phyloP scores from a whole-genome alignment of 2,888 invertebrate genomes.

The Junonia oenone region DNA sequence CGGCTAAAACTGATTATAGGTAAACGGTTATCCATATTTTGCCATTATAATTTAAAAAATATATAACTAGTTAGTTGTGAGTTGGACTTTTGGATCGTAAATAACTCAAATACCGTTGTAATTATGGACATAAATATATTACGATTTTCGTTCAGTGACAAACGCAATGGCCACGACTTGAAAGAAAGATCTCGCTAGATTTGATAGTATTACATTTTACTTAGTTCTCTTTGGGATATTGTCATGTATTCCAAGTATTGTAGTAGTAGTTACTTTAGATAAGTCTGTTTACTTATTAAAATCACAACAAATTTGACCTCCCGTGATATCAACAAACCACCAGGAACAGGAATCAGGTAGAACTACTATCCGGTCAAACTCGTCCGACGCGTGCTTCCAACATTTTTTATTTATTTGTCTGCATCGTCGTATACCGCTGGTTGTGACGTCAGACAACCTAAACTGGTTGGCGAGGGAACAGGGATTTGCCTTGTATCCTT shows the following conservation, averaged over 20 bases:
- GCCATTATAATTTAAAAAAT: not conserved
- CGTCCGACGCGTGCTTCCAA: constrained; percentile 79
- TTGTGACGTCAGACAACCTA: constrained; percentile 78
- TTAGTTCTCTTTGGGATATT: no score
- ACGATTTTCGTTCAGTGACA: constrained; percentile 17
- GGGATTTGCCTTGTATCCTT: constrained; percentile 79
- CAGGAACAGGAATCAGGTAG: constrained; percentile 80
- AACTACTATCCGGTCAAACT: constrained; percentile 79
- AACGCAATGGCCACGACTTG: constrained; percentile 23
- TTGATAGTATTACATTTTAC: constrained; percentile 7
- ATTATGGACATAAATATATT: constrained; percentile 23
- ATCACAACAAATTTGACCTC: constrained; percentile 49
- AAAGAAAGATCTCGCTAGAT: constrained; percentile 15
- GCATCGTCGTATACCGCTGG: constrained; percentile 77
- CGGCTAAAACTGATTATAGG: not conserved
- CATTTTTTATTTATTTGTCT: constrained; percentile 80
- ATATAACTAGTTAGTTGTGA: constrained; percentile 8
- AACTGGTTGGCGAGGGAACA: constrained; percentile 79
- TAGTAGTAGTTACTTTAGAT: no score
- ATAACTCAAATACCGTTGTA: constrained; percentile 20
- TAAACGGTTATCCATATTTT: not conserved
- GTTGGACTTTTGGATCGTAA: constrained; percentile 17
- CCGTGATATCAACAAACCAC: constrained; percentile 58
- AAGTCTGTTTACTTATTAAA: constrained; percentile 14
- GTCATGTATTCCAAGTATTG: not conserved